Evolutionary conservation across 2,888 invertebrate genomes (phyloP), one percentile per base, ranked within the genome.

Genomic region (Drosophila paramelanica): DNA sequence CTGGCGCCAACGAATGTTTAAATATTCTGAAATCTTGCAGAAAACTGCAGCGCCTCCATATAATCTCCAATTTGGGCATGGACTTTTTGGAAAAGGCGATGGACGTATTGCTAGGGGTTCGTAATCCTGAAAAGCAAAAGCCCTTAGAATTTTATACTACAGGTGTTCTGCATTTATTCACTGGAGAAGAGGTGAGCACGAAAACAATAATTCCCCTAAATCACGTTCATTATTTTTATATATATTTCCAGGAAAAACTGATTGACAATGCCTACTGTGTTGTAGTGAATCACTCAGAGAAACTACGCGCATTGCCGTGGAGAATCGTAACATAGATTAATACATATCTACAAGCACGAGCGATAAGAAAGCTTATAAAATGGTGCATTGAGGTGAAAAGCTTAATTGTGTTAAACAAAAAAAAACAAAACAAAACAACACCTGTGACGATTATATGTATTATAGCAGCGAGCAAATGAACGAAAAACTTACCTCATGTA

Each of bases 121-220:
- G 71, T 10, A 41, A 53, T 38, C n/a, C 49, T 3, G 14, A 57
- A 23, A 67, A 50, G 13, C 71, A 73, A 27, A 53, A 67, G 33
- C 73, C 73, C 0, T 23, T 73, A 13, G n/a, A 73, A 17, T 36
- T 73, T 13, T 73, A 73, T 43, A 53, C 42, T 1, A 46, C 73
- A 2, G 73, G 73, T 4, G 13, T 73, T 10, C 46, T 55, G 45
- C 53, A 58, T 36, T 45, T 73, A 3, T 73, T 67, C 38, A 45
- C 17, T 1, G 56, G 67, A 5, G 67, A 57, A 13, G 50, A 20
- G 8, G 73, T 73, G 39, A 73, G 62, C n/a, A 1, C 23, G 1
- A 13, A 1, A 0, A 14, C 3, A n/a, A 14, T 1, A 3, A 4
- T 17, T 14, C 7, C 4, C 14, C 13, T 42, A 3, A 36, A 0